These are phyloP conservation scores for Tonatia bakeri DNA, from an alignment of 2,113 vertebrate genomes.

Conservation along the genomic window DNA sequence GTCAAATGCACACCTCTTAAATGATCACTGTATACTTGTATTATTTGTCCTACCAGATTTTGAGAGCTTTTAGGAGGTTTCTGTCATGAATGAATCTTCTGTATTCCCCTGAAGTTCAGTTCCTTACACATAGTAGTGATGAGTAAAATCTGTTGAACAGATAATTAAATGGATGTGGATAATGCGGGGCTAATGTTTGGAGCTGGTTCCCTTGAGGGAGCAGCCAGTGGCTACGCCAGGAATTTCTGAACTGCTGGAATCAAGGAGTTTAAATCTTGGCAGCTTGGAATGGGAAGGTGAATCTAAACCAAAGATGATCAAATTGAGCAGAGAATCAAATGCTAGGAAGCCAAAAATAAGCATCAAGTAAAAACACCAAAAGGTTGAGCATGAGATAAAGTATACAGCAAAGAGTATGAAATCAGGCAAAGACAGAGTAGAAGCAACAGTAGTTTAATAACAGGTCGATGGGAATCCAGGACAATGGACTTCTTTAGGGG, in stretches of 20 bases:
- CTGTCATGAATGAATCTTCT: conserved; percentile 16
- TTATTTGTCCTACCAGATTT: neutral
- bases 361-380: neutral
- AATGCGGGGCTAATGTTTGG: neutral
- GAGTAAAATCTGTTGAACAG: neutral
- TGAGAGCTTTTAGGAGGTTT: neutral
- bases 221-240: neutral
- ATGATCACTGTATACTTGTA: neutral
- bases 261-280: neutral
- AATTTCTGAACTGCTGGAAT: conserved; percentile 17
- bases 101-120: conserved; percentile 1
- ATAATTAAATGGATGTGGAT: conserved; percentile 10
- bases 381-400: neutral
- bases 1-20: conserved; percentile 13
- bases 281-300: neutral
- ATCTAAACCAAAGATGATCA: conserved; percentile 8
- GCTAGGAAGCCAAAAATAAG: neutral
- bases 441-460: neutral
- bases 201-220: neutral
- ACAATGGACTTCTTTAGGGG: neutral
- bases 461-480: neutral
- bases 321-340: neutral
- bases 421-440: neutral
- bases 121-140: neutral
- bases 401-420: neutral